phyloP scores from a whole-genome alignment of 2,888 invertebrate genomes.

The Bellardia pandia region DNA sequence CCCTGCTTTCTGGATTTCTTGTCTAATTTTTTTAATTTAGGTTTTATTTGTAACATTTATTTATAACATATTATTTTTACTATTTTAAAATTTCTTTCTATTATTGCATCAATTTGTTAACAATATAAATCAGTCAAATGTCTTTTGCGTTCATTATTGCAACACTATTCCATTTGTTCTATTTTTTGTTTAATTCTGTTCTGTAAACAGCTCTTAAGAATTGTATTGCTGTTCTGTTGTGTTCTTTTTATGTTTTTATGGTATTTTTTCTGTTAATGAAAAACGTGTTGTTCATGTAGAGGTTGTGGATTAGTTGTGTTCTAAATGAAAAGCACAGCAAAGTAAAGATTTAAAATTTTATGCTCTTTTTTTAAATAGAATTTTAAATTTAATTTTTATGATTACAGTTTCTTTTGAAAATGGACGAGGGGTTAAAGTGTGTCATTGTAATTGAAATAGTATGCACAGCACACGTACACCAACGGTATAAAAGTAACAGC shows the following conservation, averaged over 20 bases:
- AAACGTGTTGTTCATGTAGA: conserved; percentile 61
- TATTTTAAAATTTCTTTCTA: not conserved
- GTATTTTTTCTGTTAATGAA: conserved; percentile 57
- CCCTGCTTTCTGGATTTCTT: not conserved
- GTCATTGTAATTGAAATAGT: conserved; percentile 20
- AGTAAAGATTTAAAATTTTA: conserved; percentile 6
- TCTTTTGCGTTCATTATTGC: conserved; percentile 32
- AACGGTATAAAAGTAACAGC: not conserved
- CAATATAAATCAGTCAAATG: conserved; percentile 48
- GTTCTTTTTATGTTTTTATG: conserved; percentile 26
- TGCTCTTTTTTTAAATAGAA: conserved; percentile 4
- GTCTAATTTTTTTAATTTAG: not conserved
- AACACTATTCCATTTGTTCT: not conserved
- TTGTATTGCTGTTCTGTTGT: not conserved
- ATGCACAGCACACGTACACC: conserved; percentile 1
- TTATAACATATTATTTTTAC: not conserved
- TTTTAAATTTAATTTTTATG: conserved; percentile 34
- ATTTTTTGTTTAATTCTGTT: not conserved
- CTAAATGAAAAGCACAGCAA: conserved; percentile 33
- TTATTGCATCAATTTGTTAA: conserved; percentile 27
- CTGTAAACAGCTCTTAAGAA: conserved; percentile 14
- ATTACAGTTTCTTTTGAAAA: conserved; percentile 7
- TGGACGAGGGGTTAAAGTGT: conserved; percentile 26
- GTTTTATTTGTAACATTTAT: not conserved
- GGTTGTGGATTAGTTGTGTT: conserved; percentile 66